Evolutionary conservation across 2,113 vertebrate genomes (phyloP).

Genomic region (Poecilia latipinna): DNA sequence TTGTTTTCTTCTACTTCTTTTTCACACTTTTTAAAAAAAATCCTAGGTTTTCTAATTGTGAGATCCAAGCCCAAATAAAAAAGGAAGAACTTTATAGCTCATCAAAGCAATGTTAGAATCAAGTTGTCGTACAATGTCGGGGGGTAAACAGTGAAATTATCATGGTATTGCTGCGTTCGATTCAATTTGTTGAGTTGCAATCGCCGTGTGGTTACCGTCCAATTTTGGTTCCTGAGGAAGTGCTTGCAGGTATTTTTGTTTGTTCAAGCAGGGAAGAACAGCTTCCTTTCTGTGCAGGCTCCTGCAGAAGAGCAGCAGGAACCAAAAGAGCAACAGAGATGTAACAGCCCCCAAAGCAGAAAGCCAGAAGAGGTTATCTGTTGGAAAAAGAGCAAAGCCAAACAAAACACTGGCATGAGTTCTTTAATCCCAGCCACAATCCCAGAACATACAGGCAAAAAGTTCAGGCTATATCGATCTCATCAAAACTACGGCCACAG

Average conservation of each 20-base stretch:
- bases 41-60: background rate
- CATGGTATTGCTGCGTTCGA: background rate
- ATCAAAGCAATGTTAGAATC: background rate
- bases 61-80: background rate
- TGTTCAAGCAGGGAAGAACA: background rate
- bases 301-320: slow-evolving; percentile 23
- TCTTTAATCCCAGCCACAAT: background rate
- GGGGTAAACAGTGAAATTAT: background rate
- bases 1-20: no score
- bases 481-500: background rate
- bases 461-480: background rate
- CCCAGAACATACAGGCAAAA: background rate
- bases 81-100: background rate
- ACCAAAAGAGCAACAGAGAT: slow-evolving; percentile 17
- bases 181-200: background rate
- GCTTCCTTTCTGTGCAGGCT: background rate
- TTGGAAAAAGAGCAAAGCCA: slow-evolving; percentile 24
- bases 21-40: no score
- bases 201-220: slow-evolving; percentile 20
- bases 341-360: background rate
- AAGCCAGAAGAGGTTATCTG: fast-evolving
- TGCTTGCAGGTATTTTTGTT: slow-evolving; percentile 1
- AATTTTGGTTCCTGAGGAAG: background rate
- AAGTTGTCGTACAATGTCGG: background rate
- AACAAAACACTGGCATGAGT: slow-evolving; percentile 10